phyloP scores from a whole-genome alignment of 1,140 invertebrate species.

The Lasioglossum albipes region DNA sequence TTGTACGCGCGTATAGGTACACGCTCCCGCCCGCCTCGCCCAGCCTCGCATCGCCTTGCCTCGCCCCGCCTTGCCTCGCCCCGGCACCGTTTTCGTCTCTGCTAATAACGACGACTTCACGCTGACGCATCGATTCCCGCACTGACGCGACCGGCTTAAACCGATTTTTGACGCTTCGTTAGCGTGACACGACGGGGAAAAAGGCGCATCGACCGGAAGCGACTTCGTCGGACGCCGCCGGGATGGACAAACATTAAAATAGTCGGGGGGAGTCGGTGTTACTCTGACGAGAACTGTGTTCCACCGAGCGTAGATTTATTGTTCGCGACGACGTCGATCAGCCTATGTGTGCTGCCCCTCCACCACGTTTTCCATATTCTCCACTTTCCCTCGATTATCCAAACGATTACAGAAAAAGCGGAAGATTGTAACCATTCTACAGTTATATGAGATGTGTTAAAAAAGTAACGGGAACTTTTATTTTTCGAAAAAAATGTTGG shows the following conservation, averaged over 20 bases:
- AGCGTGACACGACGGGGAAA: constrained; percentile 16
- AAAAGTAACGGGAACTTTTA: too few relatives aligned
- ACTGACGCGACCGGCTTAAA: constrained; percentile 14
- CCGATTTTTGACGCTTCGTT: constrained; percentile 41
- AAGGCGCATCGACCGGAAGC: constrained; percentile 33
- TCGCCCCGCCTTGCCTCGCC: background rate
- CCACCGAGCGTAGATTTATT: background rate
- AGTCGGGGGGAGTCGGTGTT: background rate
- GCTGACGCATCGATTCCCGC: constrained; percentile 15
- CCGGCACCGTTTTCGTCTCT: background rate
- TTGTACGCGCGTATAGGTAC: constrained; percentile 1
- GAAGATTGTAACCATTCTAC: too few relatives aligned
- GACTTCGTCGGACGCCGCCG: background rate
- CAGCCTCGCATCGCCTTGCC: too few relatives aligned
- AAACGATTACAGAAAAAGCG: too few relatives aligned
- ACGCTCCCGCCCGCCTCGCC: background rate
- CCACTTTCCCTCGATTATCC: too few relatives aligned
- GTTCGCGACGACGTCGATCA: background rate
- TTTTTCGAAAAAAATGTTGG: too few relatives aligned
- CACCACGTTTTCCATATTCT: background rate
- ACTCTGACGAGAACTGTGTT: background rate
- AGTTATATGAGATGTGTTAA: too few relatives aligned
- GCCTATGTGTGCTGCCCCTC: background rate
- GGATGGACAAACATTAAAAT: constrained; percentile 22
- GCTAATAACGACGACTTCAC: constrained; percentile 36